phyloP scores from a whole-genome alignment of 2,797 vertebrate genomes.

The Hybognathus amarus region DNA sequence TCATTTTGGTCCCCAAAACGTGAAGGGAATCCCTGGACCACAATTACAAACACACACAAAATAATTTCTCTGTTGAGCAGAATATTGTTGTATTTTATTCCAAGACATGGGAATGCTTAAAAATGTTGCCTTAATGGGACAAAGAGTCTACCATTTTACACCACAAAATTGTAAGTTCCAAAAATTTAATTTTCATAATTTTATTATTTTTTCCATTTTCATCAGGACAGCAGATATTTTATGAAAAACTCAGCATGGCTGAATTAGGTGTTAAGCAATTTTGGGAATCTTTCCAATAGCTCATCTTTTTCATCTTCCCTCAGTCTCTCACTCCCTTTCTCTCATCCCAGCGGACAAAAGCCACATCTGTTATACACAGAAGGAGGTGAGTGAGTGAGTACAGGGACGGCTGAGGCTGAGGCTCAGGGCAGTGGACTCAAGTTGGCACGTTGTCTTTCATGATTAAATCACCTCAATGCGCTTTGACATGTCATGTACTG shows the following conservation, averaged over 20 bases:
- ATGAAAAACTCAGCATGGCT: neutral
- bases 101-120: neutral
- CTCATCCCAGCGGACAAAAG: constrained; percentile 41
- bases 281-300: constrained; percentile 7
- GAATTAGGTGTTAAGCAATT: constrained; percentile 7
- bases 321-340: constrained; percentile 24
- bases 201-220: no score
- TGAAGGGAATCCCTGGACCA: no score
- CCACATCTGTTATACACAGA: constrained; percentile 54
- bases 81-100: neutral
- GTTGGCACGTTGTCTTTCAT: constrained; percentile 57
- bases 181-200: no score
- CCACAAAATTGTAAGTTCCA: neutral
- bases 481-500: constrained; percentile 49
- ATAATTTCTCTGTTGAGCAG: neutral
- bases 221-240: neutral
- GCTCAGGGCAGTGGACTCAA: constrained; percentile 53
- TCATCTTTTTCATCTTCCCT: constrained; percentile 40
- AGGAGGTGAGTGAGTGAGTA: constrained; percentile 2
- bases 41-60: neutral
- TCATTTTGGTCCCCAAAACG: neutral
- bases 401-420: constrained; percentile 36
- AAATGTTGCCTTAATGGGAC: neutral
- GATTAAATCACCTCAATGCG: constrained; percentile 57
- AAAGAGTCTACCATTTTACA: neutral